Percentiles rank a stretch among this genome's conserved stretches.
Conservation (phyloP, 2,113 vertebrate species). For the Anolis carolinensis region DNA sequence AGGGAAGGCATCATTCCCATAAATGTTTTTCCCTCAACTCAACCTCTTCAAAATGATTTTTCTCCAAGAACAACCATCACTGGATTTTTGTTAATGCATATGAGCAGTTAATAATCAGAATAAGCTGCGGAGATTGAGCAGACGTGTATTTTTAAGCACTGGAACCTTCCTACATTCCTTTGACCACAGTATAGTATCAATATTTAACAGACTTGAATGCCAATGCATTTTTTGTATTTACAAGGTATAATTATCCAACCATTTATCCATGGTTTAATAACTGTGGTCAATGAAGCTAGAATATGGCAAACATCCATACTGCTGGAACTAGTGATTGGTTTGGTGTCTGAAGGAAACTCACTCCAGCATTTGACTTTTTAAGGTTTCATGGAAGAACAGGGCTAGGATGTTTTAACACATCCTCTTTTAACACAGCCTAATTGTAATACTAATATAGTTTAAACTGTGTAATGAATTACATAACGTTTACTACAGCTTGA, state of each 20-base stretch:
- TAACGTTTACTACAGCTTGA: too few relatives aligned
- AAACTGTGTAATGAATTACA: too few relatives aligned
- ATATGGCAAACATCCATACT: not conserved
- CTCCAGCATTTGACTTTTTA: not conserved
- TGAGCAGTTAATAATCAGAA: not conserved
- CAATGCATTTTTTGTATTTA: not conserved
- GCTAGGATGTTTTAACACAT: too few relatives aligned
- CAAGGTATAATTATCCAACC: not conserved
- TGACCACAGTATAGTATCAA: slow-evolving; percentile 14
- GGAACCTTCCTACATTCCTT: not conserved
- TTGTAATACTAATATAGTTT: too few relatives aligned
- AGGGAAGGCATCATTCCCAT: too few relatives aligned
- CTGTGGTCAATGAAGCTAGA: not conserved
- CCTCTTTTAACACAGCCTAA: too few relatives aligned
- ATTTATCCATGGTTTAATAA: not conserved
- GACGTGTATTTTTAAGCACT: not conserved
- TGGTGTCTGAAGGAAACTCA: not conserved
- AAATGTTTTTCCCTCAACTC: not conserved
- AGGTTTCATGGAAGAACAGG: not conserved
- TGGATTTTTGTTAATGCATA: not conserved
- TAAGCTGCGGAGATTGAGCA: not conserved
- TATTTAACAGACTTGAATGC: not conserved
- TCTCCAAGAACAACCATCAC: not conserved
- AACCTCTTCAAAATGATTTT: not conserved
- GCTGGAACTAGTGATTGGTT: not conserved